phyloP scores from a whole-genome alignment of 2,113 vertebrate species.

The Haliaeetus leucogaster region DNA sequence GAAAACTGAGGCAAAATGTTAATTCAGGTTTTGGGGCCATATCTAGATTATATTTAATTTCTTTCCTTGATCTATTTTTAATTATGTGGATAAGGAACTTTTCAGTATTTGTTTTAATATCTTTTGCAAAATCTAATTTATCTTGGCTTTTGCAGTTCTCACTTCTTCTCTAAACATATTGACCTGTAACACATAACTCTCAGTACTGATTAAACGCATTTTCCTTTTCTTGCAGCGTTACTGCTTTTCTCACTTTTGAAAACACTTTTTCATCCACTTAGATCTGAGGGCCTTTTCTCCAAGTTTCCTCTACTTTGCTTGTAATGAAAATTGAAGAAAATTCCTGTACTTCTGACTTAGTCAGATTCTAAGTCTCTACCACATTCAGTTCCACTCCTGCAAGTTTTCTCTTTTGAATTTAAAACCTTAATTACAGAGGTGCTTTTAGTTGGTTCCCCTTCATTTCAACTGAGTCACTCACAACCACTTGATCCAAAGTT shows the following conservation, averaged over 20 bases:
- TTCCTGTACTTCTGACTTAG: not conserved
- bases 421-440: not conserved
- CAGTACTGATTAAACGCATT: not conserved
- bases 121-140: conserved; percentile 36
- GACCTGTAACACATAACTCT: not conserved
- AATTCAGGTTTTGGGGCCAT: not conserved
- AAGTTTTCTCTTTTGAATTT: not conserved
- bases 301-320: not conserved
- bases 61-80: conserved; percentile 50
- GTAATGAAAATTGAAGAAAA: not conserved
- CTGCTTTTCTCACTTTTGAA: conserved; percentile 1
- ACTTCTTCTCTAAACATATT: conserved; percentile 19
- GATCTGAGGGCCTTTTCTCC: not conserved
- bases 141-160: conserved; percentile 26
- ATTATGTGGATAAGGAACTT: conserved; percentile 32
- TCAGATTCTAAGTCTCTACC: not conserved
- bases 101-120: conserved; percentile 49
- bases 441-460: not conserved
- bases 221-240: not conserved
- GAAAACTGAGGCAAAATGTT: conserved; percentile 5
- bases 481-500: not conserved
- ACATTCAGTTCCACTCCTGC: not conserved
- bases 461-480: not conserved
- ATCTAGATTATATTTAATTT: conserved; percentile 14
- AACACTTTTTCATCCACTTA: not conserved